These are phyloP conservation scores for Nyleta sp. DNA, from an alignment of 2,888 invertebrate genomes.

Conservation along the genomic window DNA sequence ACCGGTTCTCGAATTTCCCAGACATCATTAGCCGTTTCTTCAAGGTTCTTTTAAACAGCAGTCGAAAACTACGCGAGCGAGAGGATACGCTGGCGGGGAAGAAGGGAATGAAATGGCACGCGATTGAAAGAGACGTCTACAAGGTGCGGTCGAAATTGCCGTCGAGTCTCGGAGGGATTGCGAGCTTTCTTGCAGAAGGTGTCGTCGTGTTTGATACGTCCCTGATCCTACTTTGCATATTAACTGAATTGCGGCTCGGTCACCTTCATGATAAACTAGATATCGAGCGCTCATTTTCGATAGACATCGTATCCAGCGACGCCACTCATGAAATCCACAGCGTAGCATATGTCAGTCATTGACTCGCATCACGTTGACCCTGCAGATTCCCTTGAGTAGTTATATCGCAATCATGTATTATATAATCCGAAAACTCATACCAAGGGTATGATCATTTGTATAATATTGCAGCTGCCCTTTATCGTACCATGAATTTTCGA, in stretches of 20 bases:
- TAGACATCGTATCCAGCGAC: slow-evolving; percentile 68
- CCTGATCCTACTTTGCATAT: slow-evolving; percentile 74
- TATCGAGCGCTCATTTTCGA: slow-evolving; percentile 71
- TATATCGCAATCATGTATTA: slow-evolving; percentile 2
- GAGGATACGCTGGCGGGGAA: slow-evolving; percentile 7
- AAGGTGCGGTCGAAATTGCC: slow-evolving; percentile 34
- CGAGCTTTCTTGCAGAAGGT: slow-evolving; percentile 34
- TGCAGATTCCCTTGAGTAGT: slow-evolving; percentile 13
- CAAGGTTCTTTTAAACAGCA: slow-evolving; percentile 12
- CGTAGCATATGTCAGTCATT: slow-evolving; percentile 63
- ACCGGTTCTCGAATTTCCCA: slow-evolving; percentile 10
- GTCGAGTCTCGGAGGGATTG: slow-evolving; percentile 27
- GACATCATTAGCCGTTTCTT: slow-evolving; percentile 28
- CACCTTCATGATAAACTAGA: slow-evolving; percentile 68
- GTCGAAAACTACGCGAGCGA: slow-evolving; percentile 16
- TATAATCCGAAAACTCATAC: slow-evolving; percentile 4
- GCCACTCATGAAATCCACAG: slow-evolving; percentile 40
- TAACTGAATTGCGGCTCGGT: slow-evolving; percentile 72
- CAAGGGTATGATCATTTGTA: too few species aligned
- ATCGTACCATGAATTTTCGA: too few species aligned
- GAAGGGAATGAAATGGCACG: slow-evolving; percentile 25
- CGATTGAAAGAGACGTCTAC: slow-evolving; percentile 37
- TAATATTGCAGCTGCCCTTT: too few species aligned
- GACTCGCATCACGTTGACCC: slow-evolving; percentile 40
- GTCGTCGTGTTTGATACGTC: slow-evolving; percentile 47